Evolutionary conservation across 1,140 invertebrate genomes (phyloP).

Genomic region (Halyomorpha halys): DNA sequence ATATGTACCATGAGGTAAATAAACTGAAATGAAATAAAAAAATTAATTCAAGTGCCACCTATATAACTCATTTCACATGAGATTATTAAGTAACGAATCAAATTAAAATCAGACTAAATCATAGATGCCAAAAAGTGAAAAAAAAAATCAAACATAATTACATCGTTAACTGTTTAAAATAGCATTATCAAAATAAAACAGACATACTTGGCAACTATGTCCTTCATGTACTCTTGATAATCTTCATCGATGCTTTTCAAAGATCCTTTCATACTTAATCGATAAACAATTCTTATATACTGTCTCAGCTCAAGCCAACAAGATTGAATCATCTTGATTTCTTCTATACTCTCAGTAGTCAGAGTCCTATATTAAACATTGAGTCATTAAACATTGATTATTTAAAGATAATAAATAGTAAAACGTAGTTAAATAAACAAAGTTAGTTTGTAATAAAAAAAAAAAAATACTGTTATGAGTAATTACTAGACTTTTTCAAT

Average conservation of each 20-base stretch:
- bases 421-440: not conserved
- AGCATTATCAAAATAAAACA: not conserved
- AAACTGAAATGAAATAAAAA: too few species aligned
- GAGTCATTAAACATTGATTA: too few species aligned
- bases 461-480: too few species aligned
- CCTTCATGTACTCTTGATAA: constrained; percentile 30
- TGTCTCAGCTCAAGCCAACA: constrained; percentile 46
- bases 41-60: too few species aligned
- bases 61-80: too few species aligned
- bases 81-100: too few species aligned
- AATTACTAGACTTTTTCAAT: too few species aligned
- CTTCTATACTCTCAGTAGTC: constrained; percentile 40
- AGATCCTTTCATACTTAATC: constrained; percentile 37
- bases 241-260: constrained; percentile 30
- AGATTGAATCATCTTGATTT: constrained; percentile 42
- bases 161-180: not conserved
- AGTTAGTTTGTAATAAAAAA: too few species aligned
- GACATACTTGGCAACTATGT: constrained; percentile 34
- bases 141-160: not conserved
- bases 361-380: constrained; percentile 35
- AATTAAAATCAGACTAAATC: not conserved
- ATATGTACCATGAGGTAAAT: too few species aligned
- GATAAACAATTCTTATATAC: constrained; percentile 40
- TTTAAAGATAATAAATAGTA: not conserved
- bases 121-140: not conserved